Base-by-base conservation (phyloP, 2,113 vertebrate species). In the Leucosticte australis region DNA sequence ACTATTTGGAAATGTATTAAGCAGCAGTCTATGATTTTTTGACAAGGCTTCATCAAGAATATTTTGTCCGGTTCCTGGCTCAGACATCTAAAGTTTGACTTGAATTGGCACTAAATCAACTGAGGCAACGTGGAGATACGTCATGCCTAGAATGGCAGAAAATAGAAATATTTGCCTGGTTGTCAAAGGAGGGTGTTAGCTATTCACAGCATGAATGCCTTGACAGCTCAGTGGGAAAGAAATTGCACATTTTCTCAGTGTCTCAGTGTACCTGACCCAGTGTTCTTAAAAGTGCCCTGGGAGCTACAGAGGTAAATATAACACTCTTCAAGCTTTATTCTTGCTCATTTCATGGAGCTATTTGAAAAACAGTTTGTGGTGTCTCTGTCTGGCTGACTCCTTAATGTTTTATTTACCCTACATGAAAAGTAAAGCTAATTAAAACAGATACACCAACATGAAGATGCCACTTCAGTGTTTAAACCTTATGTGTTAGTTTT, bases 111-210 rank as follows among this genome's bases (percentile, higher is more conserved):
- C 79, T 96, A 97, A 98, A 97, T 97, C 95, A 97, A 30, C 95
- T 96, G 94, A 97, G 90, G 96, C 96, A 95, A 64, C 13, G 17
- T 87, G 89, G 84, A 97, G 88, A 89, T 91, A 26, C 92, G 91
- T 88, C 90, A 91, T 83, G 93, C 95, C 93, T 96, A 87, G 96
- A 96, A 92, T 59, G 86, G 89, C 92, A 94, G 89, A 96, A 97
- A 97, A 97, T 91, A 95, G 95, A 97, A 97, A 97, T 96, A 97
- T 97, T 96, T 97, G 82, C 87, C 65, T 96, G 35, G 73, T 96
- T 97, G 96, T 97, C 96, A 96, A 94, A 95, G 91, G 65, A 91
- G 95, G 92, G 89, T 97, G 90, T 98, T 97, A 96, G 93, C 96
- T 95, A 97, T 96, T 97, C 97, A 94, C 92, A 95, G 96, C 94